Evolutionary conservation across 2,888 invertebrate genomes (phyloP), one percentile per base, ranked within the genome.

Genomic region (Tricholauxania praeusta): DNA sequence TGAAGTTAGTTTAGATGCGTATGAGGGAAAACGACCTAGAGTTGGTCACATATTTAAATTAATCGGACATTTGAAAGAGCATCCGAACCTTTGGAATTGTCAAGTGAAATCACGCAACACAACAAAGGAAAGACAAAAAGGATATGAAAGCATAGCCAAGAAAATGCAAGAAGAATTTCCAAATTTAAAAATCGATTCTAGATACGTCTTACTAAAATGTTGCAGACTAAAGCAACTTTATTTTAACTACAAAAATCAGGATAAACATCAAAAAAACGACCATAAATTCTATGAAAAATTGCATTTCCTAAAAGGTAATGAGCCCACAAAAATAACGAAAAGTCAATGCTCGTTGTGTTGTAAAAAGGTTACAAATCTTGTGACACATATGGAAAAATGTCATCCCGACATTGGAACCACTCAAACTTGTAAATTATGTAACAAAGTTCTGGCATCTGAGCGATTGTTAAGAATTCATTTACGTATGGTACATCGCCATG

Each of bases 21-120:
- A 57, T 14, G 57, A 22, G 2, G 39, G 39, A 28, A 28, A 15
- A 57, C 22, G 28, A 12, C 39, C 60, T 17, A 62, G 39, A 39
- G 39, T 39, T 19, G 22, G 57, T 6, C 67, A 67, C 49, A 39
- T 67, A 15, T 67, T 22, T 48, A 55, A n/a, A 19, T 47, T 67
- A 14, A 67, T 67, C 22, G 47, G 57, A 47, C 48, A 48, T 6
- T 47, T 67, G 4, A 47, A 55, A 5, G 22, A 67, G 15, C 67
- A 67, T 19, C 67, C 67, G 1, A 32, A 17, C 3, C 67, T 68
- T 14, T 68, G 67, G 67, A 49, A 68, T 28, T 57, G 57, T 8
- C 55, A 57, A 68, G 15, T 48, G 6, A 12, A 48, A 6, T n/a
- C 49, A 3, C 57, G 57, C 49, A 22, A 57, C 15, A 22, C 28